Percentiles rank a stretch among this genome's conserved stretches.
Conservation (phyloP, 2,797 vertebrate species). For the Oreochromis mossambicus region DNA sequence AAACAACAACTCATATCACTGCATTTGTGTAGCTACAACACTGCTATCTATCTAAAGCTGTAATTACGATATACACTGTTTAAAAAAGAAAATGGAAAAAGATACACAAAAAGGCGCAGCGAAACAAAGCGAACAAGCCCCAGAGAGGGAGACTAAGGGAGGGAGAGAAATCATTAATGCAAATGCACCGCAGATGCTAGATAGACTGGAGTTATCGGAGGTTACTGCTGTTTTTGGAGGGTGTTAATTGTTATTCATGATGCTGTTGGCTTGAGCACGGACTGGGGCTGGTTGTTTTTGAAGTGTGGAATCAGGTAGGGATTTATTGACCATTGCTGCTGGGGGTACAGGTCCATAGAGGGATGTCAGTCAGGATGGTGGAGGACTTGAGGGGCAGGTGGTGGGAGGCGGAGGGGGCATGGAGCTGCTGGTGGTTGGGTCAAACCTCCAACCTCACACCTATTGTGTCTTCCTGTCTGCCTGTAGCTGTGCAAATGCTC, state of each 20-base stretch:
- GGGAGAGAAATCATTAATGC: slow-evolving; percentile 70
- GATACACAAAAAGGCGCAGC: neutral
- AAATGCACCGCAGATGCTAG: slow-evolving; percentile 55
- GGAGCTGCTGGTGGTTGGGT: slow-evolving; percentile 1
- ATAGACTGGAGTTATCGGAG: slow-evolving; percentile 53
- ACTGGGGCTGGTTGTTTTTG: slow-evolving; percentile 52
- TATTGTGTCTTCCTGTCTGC: neutral
- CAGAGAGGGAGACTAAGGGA: slow-evolving; percentile 7
- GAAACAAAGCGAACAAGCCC: slow-evolving; percentile 10
- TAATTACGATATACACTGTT: neutral
- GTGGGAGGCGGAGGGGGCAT: neutral
- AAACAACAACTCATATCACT: neutral
- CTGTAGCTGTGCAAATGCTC: slow-evolving; percentile 25
- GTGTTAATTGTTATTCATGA: slow-evolving; percentile 75
- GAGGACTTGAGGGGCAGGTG: neutral
- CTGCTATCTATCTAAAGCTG: neutral
- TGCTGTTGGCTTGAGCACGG: slow-evolving; percentile 28
- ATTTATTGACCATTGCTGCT: slow-evolving; percentile 63
- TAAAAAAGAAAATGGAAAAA: neutral
- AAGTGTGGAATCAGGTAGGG: slow-evolving; percentile 53
- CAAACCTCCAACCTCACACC: slow-evolving; percentile 27
- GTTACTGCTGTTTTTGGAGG: slow-evolving; percentile 61
- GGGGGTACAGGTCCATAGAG: slow-evolving; percentile 51
- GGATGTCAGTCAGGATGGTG: slow-evolving; percentile 27
- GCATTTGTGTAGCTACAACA: neutral